Evolutionary conservation across 2,113 vertebrate genomes (phyloP), one percentile per base, ranked within the genome.

Genomic region (Labeo catla): DNA sequence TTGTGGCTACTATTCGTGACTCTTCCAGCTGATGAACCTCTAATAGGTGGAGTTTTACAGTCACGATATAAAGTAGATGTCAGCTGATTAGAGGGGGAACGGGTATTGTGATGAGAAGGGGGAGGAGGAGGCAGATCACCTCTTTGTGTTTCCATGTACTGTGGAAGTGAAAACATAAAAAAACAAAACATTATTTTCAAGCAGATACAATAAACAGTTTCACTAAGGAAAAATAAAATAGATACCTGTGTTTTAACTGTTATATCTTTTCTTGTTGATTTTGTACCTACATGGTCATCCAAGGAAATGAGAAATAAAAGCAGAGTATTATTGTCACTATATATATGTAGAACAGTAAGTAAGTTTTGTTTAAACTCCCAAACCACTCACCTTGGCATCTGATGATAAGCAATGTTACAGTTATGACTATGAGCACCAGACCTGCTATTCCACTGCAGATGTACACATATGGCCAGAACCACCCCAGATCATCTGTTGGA

Each of bases 181-280:
- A 15, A 9, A 19, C 0, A 13, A 5, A 11, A 13, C 16, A 52
- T 12, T 21, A 76, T 8, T 47, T 19, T 59, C 4, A 59, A n/a
- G 3, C 16, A 34, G 36, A 28, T 39, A 34, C 4, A 87, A 34
- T 21, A 68, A 34, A 80, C 0, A 43, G 23, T 13, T 77, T 15
- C 49, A 80, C 21, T 36, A 16, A 65, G 1, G 1, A 19, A 39
- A 81, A 28, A 49, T 2, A 15, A 68, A 39, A 2, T 5, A 78
- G 85, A 81, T 86, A 94, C 93, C 92, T 93, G 90, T 81, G 86
- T 90, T 28, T 92, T 90, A 23, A 15, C 47, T 78, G 12, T 36
- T 2, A 43, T 15, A 8, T 76, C 47, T 76, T 86, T 90, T 65
- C 83, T 89, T 74, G 76, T 2, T 52, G 86, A 80, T 43, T 81